A percentile compares a stretch with the other conserved stretches of the same genome.
Evolutionary conservation across 1,140 invertebrate genomes (phyloP).

Genomic region (Heliothis subflexa): DNA sequence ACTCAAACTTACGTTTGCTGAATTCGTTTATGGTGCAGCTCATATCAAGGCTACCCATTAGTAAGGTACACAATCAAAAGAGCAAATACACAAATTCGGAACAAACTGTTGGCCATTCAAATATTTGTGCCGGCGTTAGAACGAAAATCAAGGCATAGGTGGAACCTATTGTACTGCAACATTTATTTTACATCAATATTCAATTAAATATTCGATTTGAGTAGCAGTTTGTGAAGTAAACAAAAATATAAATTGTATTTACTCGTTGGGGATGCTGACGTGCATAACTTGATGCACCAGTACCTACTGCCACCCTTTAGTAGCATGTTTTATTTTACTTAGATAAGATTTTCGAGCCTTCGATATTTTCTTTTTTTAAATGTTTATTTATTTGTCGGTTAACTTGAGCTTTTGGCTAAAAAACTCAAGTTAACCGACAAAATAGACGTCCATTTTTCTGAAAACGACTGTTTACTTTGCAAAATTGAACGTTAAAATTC

Average conservation of each 20-base stretch:
- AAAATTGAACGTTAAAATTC: no score
- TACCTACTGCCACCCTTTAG: not conserved
- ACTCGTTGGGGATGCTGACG: not conserved
- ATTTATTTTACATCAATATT: conserved; percentile 37
- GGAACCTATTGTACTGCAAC: conserved; percentile 7
- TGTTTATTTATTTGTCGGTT: no score
- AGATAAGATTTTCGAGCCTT: not conserved
- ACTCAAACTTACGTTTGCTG: no score
- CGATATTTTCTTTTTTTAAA: no score
- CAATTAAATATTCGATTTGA: conserved; percentile 36
- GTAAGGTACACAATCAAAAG: conserved; percentile 9
- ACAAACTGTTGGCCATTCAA: conserved; percentile 20
- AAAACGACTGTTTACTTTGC: no score
- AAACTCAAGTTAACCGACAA: no score
- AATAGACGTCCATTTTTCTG: no score
- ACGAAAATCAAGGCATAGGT: conserved; percentile 17
- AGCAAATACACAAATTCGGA: conserved; percentile 18
- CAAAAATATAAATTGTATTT: conserved; percentile 26
- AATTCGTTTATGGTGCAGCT: no score
- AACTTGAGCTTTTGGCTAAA: no score
- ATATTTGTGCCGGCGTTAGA: conserved; percentile 20
- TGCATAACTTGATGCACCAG: not conserved
- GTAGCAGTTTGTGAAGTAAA: conserved; percentile 21
- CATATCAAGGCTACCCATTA: not conserved
- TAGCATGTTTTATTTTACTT: no score